A percentile compares a stretch with the other conserved stretches of the same genome.
These are phyloP conservation scores for Drosophila athabasca DNA, from an alignment of 1,140 invertebrate species.

Conservation along the genomic window DNA sequence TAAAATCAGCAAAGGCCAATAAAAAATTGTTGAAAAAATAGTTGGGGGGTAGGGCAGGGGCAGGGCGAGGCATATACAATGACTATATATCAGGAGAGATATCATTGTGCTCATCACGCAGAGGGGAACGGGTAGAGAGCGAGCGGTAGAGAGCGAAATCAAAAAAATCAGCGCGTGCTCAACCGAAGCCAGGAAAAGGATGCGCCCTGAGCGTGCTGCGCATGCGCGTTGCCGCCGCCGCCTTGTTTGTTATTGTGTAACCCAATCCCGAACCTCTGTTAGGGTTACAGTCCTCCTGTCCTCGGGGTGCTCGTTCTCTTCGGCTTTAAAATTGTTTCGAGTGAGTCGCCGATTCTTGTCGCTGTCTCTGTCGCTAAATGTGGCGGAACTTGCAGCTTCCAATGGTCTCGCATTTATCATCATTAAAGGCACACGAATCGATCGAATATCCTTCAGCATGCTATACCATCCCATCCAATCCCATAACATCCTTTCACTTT, in stretches of 20 bases:
- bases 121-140: slow-evolving; percentile 8
- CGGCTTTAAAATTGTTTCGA: slow-evolving; percentile 48
- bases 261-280: slow-evolving; percentile 61
- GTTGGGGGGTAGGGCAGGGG: slow-evolving; percentile 5
- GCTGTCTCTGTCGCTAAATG: slow-evolving; percentile 59
- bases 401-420: slow-evolving; percentile 73
- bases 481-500: slow-evolving; percentile 65
- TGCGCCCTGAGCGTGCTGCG: slow-evolving; percentile 67
- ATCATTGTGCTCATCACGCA: slow-evolving; percentile 66
- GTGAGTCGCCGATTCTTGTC: slow-evolving; percentile 20
- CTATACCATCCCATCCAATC: not conserved
- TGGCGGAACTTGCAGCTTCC: slow-evolving; percentile 68
- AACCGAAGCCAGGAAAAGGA: slow-evolving; percentile 38
- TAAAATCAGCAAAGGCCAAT: slow-evolving; percentile 45
- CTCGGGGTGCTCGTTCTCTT: slow-evolving; percentile 3
- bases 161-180: slow-evolving; percentile 63
- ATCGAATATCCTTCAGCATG: slow-evolving; percentile 17
- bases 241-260: slow-evolving; percentile 62
- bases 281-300: slow-evolving; percentile 43
- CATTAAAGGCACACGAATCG: slow-evolving; percentile 61
- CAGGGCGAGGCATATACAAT: slow-evolving; percentile 20
- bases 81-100: slow-evolving; percentile 31
- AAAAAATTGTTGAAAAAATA: slow-evolving; percentile 54
- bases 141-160: slow-evolving; percentile 2
- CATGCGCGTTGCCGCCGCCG: slow-evolving; percentile 46